Percentiles rank a stretch among this genome's conserved stretches.
phyloP scores from a whole-genome alignment of 2,888 invertebrate genomes.

The Diaphora mendica region DNA sequence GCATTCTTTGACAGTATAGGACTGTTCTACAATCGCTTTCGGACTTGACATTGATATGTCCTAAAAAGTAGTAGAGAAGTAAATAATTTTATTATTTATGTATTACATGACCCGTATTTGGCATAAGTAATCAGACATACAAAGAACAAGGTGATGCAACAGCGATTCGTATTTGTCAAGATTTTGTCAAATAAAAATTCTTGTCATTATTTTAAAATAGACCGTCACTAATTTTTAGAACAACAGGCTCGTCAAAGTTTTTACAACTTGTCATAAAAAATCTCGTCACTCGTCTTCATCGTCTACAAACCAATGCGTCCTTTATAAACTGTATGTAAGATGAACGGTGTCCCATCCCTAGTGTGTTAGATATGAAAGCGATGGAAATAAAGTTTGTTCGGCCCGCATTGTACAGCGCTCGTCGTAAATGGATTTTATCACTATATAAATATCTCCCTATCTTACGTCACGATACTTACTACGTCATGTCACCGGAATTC shows the following conservation, averaged over 20 bases:
- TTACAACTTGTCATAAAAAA: not conserved
- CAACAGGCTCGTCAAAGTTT: not conserved
- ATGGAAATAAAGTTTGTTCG: constrained; percentile 84
- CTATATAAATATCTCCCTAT: constrained; percentile 80
- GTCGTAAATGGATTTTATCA: constrained; percentile 84
- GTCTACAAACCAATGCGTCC: not conserved
- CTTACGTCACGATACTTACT: constrained; percentile 65
- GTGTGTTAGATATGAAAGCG: constrained; percentile 78
- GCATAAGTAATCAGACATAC: too few relatives aligned
- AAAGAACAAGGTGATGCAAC: not conserved
- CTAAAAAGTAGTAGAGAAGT: too few relatives aligned
- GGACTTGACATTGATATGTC: too few relatives aligned
- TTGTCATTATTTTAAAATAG: not conserved
- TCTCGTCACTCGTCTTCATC: not conserved
- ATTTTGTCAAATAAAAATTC: not conserved
- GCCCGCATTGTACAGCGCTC: constrained; percentile 76
- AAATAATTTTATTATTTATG: too few relatives aligned
- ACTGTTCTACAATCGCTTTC: too few relatives aligned
- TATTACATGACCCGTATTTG: too few relatives aligned
- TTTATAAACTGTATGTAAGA: not conserved
- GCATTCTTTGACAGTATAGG: too few relatives aligned
- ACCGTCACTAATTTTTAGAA: too few relatives aligned
- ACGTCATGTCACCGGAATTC: constrained; percentile 46
- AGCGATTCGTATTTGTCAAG: not conserved
- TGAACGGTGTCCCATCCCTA: constrained; percentile 48